Percentiles rank a stretch among this genome's conserved stretches.
phyloP scores from a whole-genome alignment of 2,888 invertebrate genomes.

The Catonia carolina region DNA sequence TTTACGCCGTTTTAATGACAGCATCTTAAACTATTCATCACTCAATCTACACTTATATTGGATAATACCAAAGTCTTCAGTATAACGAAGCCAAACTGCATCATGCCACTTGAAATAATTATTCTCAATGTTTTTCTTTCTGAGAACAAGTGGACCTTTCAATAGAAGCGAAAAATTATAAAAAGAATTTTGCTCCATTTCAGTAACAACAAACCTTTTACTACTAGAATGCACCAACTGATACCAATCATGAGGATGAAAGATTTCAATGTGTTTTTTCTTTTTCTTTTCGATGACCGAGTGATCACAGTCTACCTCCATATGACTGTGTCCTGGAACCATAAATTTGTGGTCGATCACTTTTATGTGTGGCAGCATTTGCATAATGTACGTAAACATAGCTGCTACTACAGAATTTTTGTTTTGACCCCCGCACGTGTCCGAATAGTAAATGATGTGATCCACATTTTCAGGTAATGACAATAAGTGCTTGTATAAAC shows the following conservation, averaged over 20 bases:
- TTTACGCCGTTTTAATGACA: too few species aligned
- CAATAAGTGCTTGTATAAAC: slow-evolving; percentile 21
- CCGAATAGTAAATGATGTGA: slow-evolving; percentile 29
- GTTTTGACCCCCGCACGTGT: slow-evolving; percentile 34
- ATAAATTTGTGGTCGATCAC: slow-evolving; percentile 32
- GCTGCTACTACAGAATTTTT: slow-evolving; percentile 32
- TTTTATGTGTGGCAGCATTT: slow-evolving; percentile 24
- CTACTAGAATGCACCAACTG: not conserved
- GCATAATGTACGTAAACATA: slow-evolving; percentile 30
- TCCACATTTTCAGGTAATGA: not conserved
- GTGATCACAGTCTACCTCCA: slow-evolving; percentile 31
- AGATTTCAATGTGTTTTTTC: slow-evolving; percentile 18
- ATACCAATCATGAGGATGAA: slow-evolving; percentile 11
- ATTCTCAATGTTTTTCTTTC: too few species aligned
- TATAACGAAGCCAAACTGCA: too few species aligned
- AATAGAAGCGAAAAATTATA: too few species aligned
- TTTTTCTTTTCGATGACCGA: slow-evolving; percentile 28
- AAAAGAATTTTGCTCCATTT: too few species aligned
- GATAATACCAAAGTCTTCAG: too few species aligned
- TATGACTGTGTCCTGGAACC: slow-evolving; percentile 33
- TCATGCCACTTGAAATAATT: too few species aligned
- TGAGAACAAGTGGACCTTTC: too few species aligned
- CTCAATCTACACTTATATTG: too few species aligned
- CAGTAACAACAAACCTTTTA: too few species aligned
- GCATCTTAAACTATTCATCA: too few species aligned